Conservation (phyloP, 2,113 vertebrate genomes). For the Cyprinodon tularosa region DNA sequence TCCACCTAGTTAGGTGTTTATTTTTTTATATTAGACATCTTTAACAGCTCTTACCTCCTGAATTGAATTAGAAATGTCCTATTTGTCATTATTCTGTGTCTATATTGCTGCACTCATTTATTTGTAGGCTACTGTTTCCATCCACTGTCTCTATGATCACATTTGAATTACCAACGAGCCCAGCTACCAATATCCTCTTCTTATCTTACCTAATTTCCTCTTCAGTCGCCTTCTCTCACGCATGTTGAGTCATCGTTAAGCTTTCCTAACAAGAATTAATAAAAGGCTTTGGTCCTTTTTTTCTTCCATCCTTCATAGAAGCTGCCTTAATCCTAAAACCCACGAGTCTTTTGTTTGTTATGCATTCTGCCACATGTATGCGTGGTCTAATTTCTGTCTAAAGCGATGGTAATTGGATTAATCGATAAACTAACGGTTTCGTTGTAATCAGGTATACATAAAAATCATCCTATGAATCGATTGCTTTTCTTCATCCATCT, state of each 20-base stretch:
- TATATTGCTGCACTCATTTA: background rate
- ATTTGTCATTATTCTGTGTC: background rate
- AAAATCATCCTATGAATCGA: slow-evolving; percentile 22
- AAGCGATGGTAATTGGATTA: too few relatives aligned
- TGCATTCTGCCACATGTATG: slow-evolving; percentile 28
- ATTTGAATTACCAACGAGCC: slow-evolving; percentile 20
- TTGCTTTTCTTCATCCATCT: slow-evolving; percentile 23
- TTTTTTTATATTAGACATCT: background rate
- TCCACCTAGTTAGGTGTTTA: background rate
- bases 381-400: background rate
- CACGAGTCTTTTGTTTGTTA: slow-evolving; percentile 21
- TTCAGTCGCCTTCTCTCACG: slow-evolving; percentile 2
- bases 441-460: background rate
- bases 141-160: slow-evolving; percentile 6
- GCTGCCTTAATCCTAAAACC: background rate
- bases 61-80: background rate
- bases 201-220: slow-evolving; percentile 17
- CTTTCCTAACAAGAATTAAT: background rate
- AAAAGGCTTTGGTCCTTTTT: background rate
- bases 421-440: background rate
- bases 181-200: slow-evolving; percentile 12
- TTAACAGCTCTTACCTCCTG: background rate
- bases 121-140: slow-evolving; percentile 1
- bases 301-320: background rate
- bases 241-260: slow-evolving; percentile 15